Evolutionary conservation across 1,140 invertebrate species (phyloP).

Genomic region (Mactra quadrangularis): DNA sequence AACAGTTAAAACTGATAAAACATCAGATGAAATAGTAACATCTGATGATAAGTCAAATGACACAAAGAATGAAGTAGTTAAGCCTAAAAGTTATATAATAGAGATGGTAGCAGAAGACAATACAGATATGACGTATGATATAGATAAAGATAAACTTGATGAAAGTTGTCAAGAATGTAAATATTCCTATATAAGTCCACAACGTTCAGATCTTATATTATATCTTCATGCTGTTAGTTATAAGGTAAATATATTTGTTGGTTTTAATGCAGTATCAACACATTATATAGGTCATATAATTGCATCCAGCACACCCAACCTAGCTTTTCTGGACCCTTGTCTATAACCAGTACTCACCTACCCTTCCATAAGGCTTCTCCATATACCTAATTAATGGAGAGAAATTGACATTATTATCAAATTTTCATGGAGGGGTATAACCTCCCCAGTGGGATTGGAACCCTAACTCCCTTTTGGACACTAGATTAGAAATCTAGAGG

Average conservation of each 20-base stretch:
- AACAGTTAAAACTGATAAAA: not conserved
- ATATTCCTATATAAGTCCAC: conserved; percentile 17
- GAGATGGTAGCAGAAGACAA: not conserved
- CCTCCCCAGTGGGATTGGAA: too few species aligned
- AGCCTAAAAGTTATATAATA: not conserved
- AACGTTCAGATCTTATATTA: conserved; percentile 35
- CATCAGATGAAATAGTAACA: not conserved
- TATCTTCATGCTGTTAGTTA: conserved; percentile 58
- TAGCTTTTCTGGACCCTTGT: too few species aligned
- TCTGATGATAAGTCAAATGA: not conserved
- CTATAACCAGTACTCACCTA: too few species aligned
- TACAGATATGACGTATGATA: not conserved
- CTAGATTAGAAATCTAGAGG: too few species aligned
- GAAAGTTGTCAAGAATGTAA: conserved; percentile 38
- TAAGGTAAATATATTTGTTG: conserved; percentile 18
- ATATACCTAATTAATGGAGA: too few species aligned
- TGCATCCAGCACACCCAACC: too few species aligned
- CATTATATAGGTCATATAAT: too few species aligned
- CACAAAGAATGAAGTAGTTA: not conserved
- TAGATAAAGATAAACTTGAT: conserved; percentile 9
- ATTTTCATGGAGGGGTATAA: too few species aligned
- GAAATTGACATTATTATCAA: too few species aligned
- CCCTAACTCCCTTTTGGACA: too few species aligned
- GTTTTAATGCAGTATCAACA: not conserved
- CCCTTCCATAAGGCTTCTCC: too few species aligned